Evolutionary conservation across 92 coral and sea anemone species (phyloP), one percentile per base, ranked within the genome.

Genomic region (Plumapathes pennacea): DNA sequence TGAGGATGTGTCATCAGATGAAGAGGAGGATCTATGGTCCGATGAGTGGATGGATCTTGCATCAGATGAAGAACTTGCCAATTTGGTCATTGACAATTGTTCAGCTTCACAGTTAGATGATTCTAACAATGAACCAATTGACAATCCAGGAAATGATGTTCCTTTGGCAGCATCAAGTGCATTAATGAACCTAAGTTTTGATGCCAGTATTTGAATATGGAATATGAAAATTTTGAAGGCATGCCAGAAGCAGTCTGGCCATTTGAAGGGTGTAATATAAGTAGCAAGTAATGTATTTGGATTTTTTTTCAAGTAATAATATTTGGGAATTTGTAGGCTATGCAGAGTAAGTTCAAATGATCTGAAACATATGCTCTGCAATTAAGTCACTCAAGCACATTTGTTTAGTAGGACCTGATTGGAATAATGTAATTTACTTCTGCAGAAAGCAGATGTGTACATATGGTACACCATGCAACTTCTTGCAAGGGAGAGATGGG

Each of bases 41-140:
- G 49, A 31, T 10, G 74, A 42, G 11, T 68, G 76, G 83, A 53
- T 57, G 18, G 75, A 57, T 37, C 33, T 76, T 66, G 67, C 50
- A 5, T 42, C 56, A 32, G 83, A 66, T 42, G 57, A 67, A n/a
- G 59, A 52, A 36, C 60, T 76, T 5, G 46, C 67, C 8, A 58
- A 76, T 23, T 41, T 76, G 40, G 76, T 64, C 38, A 40, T 62
- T 18, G 61, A 67, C 32, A 67, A 67, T 28, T 29, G 66, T 27
- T 64, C 67, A 37, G 3, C 49, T 23, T 57, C 82, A 26, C 37
- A 54, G 37, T 15, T 67, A 37, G 67, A 50, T 41, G 54, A 68
- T 48, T 67, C 84, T 29, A 47, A 57, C 25, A 40, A 55, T 58
- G 64, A 23, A 32, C 20, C 40, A 10, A 48, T 29, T 15, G 60